Evolutionary conservation across 2,888 invertebrate species (phyloP).

Genomic region (Seladonia tumulorum): DNA sequence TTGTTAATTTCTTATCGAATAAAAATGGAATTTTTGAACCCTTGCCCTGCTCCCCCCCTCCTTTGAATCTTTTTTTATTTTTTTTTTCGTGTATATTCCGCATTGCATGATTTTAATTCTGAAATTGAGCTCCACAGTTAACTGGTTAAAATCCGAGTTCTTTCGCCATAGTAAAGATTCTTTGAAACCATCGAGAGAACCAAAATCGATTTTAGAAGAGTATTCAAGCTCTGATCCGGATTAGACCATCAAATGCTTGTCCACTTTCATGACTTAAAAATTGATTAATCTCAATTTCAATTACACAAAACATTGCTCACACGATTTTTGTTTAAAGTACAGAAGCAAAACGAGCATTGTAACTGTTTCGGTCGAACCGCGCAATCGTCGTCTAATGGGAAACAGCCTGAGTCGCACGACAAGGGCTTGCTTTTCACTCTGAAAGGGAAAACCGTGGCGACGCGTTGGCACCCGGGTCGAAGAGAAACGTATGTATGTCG

Average conservation of each 20-base stretch:
- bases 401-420: background rate
- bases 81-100: too few species aligned
- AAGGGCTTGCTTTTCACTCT: background rate
- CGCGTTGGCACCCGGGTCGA: conserved; percentile 56
- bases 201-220: background rate
- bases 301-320: background rate
- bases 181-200: too few species aligned
- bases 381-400: too few species aligned
- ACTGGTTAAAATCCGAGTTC: too few species aligned
- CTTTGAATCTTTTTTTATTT: too few species aligned
- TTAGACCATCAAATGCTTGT: background rate
- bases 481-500: conserved; percentile 66
- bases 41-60: too few species aligned
- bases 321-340: background rate
- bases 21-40: too few species aligned
- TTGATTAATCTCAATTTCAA: background rate
- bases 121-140: too few species aligned
- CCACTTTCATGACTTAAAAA: background rate
- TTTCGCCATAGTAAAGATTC: too few species aligned
- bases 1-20: too few species aligned
- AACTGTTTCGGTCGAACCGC: background rate
- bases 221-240: background rate
- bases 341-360: background rate
- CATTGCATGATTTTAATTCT: too few species aligned
- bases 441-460: background rate